phyloP scores from a whole-genome alignment of 2,797 vertebrate species.

The Tolypeutes matacus region DNA sequence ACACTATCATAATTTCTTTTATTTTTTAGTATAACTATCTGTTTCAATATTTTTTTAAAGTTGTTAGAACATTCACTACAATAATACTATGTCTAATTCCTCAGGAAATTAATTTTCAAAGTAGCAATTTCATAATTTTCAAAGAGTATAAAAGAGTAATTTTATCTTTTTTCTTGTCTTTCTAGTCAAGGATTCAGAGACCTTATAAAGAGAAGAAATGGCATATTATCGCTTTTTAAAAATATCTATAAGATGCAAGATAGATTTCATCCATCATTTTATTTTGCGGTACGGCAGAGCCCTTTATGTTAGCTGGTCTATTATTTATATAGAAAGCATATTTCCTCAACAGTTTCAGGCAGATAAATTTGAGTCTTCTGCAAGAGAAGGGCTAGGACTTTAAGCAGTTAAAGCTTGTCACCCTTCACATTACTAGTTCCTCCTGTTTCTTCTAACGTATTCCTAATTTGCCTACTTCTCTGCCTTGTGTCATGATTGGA shows the following conservation, averaged over 20 bases:
- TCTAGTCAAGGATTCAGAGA: neutral
- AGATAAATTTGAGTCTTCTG: neutral
- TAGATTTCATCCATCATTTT: neutral
- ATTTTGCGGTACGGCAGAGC: neutral
- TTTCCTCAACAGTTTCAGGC: constrained; percentile 24
- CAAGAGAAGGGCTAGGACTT: neutral
- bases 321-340: neutral
- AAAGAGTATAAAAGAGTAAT: neutral
- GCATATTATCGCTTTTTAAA: neutral
- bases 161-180: neutral
- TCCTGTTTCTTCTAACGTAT: constrained; percentile 21
- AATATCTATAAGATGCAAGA: neutral
- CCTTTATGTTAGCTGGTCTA: neutral
- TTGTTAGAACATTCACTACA: neutral
- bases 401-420: constrained; percentile 7
- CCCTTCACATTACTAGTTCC: neutral
- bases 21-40: neutral
- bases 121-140: constrained; percentile 21
- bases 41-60: neutral
- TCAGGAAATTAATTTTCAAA: constrained; percentile 42
- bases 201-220: neutral
- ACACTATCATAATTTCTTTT: neutral
- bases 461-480: constrained; percentile 47
- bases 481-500: constrained; percentile 31
- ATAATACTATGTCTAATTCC: neutral